phyloP scores from a whole-genome alignment of 2,113 vertebrate species.

The Eublepharis macularius region DNA sequence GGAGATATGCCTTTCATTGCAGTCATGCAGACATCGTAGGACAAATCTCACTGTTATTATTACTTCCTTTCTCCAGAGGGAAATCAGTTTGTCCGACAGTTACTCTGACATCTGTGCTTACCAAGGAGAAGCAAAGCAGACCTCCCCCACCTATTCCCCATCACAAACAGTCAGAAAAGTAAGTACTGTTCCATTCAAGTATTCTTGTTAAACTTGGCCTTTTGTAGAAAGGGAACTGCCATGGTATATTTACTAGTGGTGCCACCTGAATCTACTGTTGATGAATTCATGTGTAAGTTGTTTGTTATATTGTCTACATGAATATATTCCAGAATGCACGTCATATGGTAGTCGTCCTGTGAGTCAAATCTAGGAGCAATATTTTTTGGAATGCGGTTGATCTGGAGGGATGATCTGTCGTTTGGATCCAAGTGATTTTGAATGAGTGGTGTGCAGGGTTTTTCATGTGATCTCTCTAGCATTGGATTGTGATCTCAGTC shows the following conservation, averaged over 20 bases:
- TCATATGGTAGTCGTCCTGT: neutral
- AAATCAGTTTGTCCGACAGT: conserved; percentile 87
- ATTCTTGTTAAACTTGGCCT: neutral
- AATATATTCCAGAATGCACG: neutral
- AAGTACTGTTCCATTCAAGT: conserved; percentile 55
- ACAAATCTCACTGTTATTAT: conserved; percentile 26
- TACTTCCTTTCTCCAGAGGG: conserved; percentile 80
- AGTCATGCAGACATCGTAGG: neutral
- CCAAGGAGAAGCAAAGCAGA: conserved; percentile 83
- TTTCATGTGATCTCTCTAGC: neutral
- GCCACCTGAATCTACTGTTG: neutral
- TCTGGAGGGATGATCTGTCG: neutral
- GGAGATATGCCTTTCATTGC: neutral
- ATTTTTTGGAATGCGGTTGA: neutral
- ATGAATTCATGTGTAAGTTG: neutral
- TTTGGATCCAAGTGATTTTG: neutral
- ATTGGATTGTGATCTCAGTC: neutral
- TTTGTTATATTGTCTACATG: too few species aligned
- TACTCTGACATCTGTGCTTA: conserved; percentile 86
- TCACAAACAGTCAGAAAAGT: conserved; percentile 91
- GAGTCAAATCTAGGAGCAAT: neutral
- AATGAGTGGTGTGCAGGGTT: neutral
- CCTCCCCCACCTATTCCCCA: conserved; percentile 93
- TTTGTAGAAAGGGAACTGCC: neutral
- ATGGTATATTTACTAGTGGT: neutral